Base-by-base conservation (phyloP, 2,797 vertebrate genomes). In the Clamator glandarius region DNA sequence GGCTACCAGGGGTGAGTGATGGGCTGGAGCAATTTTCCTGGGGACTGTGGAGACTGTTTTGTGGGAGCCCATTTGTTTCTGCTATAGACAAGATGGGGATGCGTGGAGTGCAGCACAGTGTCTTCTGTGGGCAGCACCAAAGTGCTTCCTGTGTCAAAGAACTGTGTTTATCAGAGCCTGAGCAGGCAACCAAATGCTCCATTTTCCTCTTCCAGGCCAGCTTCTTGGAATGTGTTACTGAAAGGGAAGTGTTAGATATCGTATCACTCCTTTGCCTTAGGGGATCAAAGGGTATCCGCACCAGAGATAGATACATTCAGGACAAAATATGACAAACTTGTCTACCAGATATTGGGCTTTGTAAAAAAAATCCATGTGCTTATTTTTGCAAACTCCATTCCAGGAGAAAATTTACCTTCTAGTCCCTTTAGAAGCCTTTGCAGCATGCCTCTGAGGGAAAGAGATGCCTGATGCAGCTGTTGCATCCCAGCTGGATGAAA, bases 201-300 rank as follows among this genome's bases (percentile, higher is more conserved):
- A 0, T 39, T 33, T 13, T 11, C 44, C 28, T 81, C n/a, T 87
- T n/a, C n/a, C 1, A 1, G 23, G 4, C 15, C 58, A 58, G 12
- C 26, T 35, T 59, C 63, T 70, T 61, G 39, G 19, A 66, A 8
- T 46, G 11, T 15, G 15, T 51, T 58, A 15, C 20, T n/a, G 36
- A 64, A 81, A 61, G 19, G 16, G n/a, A 80, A 63, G 8, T 11
- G 23, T 74, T 59, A 48, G 20, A 24, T 41, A 12, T 50, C 26
- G 13, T 28, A 26, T 8, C 14, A 24, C 57, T 64, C 14, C 13
- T 12, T 35, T 68, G 20, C 19, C 21, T 66, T 84, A 61, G 41
- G 21, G 12, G 5, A 12, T 28, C 36, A 50, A 68, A 20, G 31
- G 18, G 26, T 54, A 19, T 44, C 15, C 73, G 17, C 36, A 11